A percentile compares a stretch with the other conserved stretches of the same genome.
These are phyloP conservation scores for Ceratina calcarata DNA, from an alignment of 1,140 invertebrate species.

Conservation along the genomic window DNA sequence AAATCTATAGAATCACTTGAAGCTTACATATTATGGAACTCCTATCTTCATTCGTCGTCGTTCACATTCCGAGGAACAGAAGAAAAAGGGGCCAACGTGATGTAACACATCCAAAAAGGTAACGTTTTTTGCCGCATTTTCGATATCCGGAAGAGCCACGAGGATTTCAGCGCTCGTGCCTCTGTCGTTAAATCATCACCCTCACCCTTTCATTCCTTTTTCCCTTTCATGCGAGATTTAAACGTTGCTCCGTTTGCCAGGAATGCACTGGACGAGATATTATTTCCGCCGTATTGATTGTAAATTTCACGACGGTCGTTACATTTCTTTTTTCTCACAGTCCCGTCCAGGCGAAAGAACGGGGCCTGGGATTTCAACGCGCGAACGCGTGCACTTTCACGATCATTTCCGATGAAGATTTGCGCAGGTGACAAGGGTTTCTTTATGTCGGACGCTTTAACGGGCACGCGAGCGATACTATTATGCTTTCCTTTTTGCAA, in stretches of 20 bases:
- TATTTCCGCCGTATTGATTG: conserved; percentile 26
- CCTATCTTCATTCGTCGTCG: background rate
- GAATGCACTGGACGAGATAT: conserved; percentile 6
- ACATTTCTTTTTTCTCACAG: conserved; percentile 8
- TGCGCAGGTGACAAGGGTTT: conserved; percentile 5
- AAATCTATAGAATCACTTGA: no score
- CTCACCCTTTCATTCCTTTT: conserved; percentile 2
- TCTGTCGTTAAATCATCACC: conserved; percentile 4
- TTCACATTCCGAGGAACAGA: background rate
- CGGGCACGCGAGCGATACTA: conserved; percentile 1
- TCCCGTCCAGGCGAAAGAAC: conserved; percentile 26
- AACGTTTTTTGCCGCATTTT: background rate
- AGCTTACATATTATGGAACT: no score
- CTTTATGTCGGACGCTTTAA: conserved; percentile 22
- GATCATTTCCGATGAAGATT: conserved; percentile 33
- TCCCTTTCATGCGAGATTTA: background rate
- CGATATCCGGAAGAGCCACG: conserved; percentile 5
- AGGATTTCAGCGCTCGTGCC: background rate
- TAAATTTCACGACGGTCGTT: conserved; percentile 37
- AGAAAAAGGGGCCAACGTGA: background rate
- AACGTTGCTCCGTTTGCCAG: conserved; percentile 15
- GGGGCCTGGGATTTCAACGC: conserved; percentile 35
- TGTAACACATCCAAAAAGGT: background rate
- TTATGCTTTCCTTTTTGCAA: background rate
- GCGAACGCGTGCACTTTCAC: conserved; percentile 22